phyloP scores from a whole-genome alignment of 2,797 vertebrate species.

The Rhodeus uyekii region DNA sequence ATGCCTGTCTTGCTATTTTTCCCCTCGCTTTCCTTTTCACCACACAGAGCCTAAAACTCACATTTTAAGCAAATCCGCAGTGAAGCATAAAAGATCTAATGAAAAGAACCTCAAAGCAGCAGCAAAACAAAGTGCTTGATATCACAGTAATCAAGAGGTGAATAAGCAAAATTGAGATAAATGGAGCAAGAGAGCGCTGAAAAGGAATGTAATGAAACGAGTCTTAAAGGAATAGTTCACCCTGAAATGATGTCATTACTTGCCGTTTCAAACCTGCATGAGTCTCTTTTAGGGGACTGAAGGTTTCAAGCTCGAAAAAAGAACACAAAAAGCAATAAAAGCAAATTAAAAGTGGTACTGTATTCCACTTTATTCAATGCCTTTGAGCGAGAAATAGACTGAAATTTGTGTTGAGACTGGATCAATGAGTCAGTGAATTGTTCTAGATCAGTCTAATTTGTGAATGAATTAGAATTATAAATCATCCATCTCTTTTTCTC shows the following conservation, averaged over 20 bases:
- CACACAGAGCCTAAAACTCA: constrained; percentile 10
- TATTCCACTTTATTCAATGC: neutral
- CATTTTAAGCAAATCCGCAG: neutral
- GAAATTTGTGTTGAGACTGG: neutral
- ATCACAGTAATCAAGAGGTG: constrained; percentile 30
- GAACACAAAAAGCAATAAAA: neutral
- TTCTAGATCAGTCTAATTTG: neutral
- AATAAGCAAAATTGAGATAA: constrained; percentile 5
- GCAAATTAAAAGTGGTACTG: neutral
- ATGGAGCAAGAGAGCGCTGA: neutral
- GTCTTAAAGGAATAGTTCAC: neutral
- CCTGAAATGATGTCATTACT: neutral
- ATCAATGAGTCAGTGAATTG: neutral
- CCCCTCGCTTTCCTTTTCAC: neutral
- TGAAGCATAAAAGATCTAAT: constrained; percentile 30
- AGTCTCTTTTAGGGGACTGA: neutral
- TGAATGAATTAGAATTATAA: neutral
- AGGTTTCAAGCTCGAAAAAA: neutral
- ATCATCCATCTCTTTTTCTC: neutral
- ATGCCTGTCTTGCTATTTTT: neutral
- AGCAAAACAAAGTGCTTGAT: constrained; percentile 28
- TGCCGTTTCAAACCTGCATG: too few relatives aligned
- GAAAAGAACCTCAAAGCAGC: constrained; percentile 28
- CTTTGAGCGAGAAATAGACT: neutral
- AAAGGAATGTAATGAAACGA: neutral